Conservation (phyloP, 2,113 vertebrate species). For the Eolophus roseicapilla region DNA sequence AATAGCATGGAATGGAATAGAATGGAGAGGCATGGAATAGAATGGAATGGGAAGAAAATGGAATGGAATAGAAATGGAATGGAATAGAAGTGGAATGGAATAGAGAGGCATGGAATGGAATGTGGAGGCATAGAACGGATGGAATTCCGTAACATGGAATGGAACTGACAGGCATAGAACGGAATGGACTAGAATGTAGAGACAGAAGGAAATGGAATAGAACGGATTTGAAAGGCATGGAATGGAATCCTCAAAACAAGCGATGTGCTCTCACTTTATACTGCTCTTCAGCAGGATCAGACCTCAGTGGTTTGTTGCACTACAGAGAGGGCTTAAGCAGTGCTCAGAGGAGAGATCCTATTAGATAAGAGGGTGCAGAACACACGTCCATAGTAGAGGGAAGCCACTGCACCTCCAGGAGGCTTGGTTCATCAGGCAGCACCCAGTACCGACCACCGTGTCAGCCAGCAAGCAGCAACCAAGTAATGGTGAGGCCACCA, state of each 20-base stretch:
- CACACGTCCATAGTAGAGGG: background rate
- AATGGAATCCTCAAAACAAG: background rate
- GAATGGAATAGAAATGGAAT: background rate
- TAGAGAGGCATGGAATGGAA: background rate
- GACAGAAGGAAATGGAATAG: background rate
- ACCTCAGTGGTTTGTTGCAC: background rate
- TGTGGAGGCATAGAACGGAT: too few relatives aligned
- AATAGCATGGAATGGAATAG: background rate
- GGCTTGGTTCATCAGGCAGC: background rate
- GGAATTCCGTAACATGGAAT: too few relatives aligned
- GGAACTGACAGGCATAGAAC: too few relatives aligned
- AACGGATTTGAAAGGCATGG: background rate
- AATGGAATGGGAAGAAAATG: too few relatives aligned
- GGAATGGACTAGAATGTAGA: background rate
- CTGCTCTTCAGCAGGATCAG: fast-evolving
- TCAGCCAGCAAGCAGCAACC: background rate
- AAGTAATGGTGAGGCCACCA: fast-evolving
- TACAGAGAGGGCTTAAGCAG: background rate
- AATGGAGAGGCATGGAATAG: background rate
- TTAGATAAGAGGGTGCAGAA: fast-evolving
- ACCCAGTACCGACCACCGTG: fast-evolving
- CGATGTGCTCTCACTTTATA: background rate
- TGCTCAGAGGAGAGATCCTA: fast-evolving
- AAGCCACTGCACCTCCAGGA: fast-evolving
- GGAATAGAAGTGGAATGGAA: background rate